Conservation (phyloP, 2,888 invertebrate species). For the Drosophila kambysellisi region DNA sequence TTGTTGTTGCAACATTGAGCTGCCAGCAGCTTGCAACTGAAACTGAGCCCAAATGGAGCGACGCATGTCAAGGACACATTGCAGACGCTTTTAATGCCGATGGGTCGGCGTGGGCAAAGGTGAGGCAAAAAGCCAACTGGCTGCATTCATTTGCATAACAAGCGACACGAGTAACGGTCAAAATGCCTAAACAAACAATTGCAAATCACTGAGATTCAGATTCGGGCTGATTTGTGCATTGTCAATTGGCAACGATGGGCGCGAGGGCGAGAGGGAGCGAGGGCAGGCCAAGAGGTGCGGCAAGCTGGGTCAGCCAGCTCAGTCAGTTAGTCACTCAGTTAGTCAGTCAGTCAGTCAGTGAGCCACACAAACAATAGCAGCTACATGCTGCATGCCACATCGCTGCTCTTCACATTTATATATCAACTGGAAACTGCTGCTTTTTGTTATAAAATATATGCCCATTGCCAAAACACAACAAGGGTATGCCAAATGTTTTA, state of each 20-base stretch:
- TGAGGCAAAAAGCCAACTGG: slow-evolving; percentile 28
- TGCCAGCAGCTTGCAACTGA: not conserved
- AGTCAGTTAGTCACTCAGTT: slow-evolving; percentile 19
- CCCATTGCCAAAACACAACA: not conserved
- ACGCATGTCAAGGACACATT: slow-evolving; percentile 61
- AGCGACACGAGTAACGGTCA: slow-evolving; percentile 39
- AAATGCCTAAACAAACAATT: slow-evolving; percentile 62
- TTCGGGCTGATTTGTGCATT: slow-evolving; percentile 23
- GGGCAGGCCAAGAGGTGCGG: slow-evolving; percentile 28
- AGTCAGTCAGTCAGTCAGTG: slow-evolving; percentile 17
- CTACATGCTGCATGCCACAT: slow-evolving; percentile 47
- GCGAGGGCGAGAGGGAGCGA: not conserved
- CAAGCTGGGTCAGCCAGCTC: slow-evolving; percentile 12
- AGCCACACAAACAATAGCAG: slow-evolving; percentile 13
- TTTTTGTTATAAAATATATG: not conserved
- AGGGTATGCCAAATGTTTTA: not conserved
- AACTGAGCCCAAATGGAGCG: slow-evolving; percentile 3
- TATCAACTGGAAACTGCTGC: not conserved
- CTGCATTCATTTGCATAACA: slow-evolving; percentile 66
- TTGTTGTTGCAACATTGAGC: slow-evolving; percentile 25
- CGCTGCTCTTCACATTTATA: slow-evolving; percentile 58
- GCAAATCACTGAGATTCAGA: slow-evolving; percentile 41
- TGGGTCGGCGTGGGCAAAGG: slow-evolving; percentile 48
- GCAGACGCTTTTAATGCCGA: slow-evolving; percentile 18
- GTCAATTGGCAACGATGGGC: slow-evolving; percentile 17